Conservation (phyloP, 2,888 invertebrate species). For the Parnassius mnemosyne region DNA sequence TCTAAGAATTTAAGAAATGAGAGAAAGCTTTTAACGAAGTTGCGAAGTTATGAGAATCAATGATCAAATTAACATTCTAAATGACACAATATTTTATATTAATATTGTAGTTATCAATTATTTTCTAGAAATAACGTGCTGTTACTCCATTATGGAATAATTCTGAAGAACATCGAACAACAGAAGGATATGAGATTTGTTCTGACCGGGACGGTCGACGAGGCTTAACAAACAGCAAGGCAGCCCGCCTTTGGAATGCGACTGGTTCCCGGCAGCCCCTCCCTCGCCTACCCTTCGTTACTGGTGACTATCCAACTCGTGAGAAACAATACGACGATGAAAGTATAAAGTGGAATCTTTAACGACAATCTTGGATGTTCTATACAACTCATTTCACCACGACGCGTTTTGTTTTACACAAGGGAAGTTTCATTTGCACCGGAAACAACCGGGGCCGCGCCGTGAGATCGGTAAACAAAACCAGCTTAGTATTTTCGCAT, state of each 20-base stretch:
- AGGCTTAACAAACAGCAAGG: conserved; percentile 37
- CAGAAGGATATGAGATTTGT: conserved; percentile 33
- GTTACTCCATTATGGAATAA: conserved; percentile 6
- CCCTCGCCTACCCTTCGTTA: conserved; percentile 32
- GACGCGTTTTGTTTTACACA: conserved; percentile 18
- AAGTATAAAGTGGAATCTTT: conserved; percentile 33
- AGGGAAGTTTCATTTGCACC: conserved; percentile 45
- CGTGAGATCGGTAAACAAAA: conserved; percentile 71
- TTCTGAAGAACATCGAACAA: conserved; percentile 16
- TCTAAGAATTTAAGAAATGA: too few species aligned
- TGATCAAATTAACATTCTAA: not conserved
- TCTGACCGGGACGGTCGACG: conserved; percentile 32
- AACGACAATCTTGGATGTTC: conserved; percentile 26
- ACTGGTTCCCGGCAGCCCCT: conserved; percentile 44
- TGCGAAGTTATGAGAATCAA: not conserved
- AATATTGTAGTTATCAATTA: not conserved
- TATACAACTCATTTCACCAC: conserved; percentile 20
- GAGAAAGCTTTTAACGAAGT: not conserved
- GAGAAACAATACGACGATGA: conserved; percentile 42
- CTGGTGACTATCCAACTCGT: conserved; percentile 37
- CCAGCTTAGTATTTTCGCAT: conserved; percentile 25
- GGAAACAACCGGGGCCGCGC: conserved; percentile 48
- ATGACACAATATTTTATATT: not conserved
- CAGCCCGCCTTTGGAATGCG: conserved; percentile 46
- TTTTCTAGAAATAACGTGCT: too few species aligned